Conservation (phyloP, 2,113 vertebrate species). For the Phyllostomus discolor region DNA sequence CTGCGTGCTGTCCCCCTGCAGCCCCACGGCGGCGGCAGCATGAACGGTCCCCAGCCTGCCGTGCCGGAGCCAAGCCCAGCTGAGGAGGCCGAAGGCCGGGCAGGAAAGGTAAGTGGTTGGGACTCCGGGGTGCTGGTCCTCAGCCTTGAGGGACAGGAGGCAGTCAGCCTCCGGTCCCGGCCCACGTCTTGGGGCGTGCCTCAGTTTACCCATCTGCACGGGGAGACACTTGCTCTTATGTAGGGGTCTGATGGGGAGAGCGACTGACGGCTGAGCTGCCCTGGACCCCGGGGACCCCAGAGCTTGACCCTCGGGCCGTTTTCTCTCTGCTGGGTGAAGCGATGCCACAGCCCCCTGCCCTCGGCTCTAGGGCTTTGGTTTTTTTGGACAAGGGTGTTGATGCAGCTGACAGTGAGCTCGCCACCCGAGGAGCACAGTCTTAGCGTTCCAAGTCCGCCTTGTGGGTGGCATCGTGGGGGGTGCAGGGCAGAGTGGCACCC, state of each 20-base stretch:
- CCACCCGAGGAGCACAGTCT: neutral
- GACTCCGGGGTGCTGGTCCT: neutral
- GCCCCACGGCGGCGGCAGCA: fast-evolving
- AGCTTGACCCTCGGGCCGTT: neutral
- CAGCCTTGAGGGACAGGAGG: neutral
- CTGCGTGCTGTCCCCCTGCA: neutral
- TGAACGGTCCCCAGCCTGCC: neutral
- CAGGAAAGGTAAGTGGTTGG: neutral
- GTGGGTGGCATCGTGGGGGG: neutral
- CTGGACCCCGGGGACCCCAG: neutral
- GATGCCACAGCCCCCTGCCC: neutral
- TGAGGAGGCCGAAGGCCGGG: neutral
- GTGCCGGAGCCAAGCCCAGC: neutral
- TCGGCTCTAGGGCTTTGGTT: neutral
- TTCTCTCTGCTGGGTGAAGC: neutral
- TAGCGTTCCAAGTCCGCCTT: neutral
- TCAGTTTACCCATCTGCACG: neutral
- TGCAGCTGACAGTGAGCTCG: neutral
- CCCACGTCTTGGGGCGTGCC: neutral
- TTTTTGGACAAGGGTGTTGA: fast-evolving
- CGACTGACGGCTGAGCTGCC: neutral
- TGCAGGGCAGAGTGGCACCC: fast-evolving
- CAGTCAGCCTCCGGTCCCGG: neutral
- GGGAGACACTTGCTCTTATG: neutral
- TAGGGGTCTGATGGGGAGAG: neutral